Percentiles rank a stretch among this genome's conserved stretches.
These are phyloP conservation scores for Cyaniris semiargus DNA, from an alignment of 2,888 invertebrate genomes.

Conservation along the genomic window DNA sequence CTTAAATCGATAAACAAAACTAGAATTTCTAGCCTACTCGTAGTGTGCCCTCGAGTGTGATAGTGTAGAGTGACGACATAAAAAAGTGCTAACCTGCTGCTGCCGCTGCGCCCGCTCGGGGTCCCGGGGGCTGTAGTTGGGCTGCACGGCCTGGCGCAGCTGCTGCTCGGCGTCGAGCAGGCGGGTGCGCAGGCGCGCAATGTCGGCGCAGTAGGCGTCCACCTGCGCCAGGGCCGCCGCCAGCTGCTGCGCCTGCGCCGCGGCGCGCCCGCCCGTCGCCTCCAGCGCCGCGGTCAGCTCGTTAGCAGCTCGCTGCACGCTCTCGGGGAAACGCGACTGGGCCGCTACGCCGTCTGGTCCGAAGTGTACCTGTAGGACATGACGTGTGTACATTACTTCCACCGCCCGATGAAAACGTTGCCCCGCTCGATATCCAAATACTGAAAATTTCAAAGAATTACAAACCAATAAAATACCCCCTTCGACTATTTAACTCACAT, in stretches of 20 bases:
- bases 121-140: conserved; percentile 90
- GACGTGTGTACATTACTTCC: neutral
- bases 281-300: conserved; percentile 86
- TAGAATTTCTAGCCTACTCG: conserved; percentile 69
- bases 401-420: neutral
- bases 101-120: conserved; percentile 89
- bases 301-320: conserved; percentile 86
- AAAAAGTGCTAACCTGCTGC: conserved; percentile 88
- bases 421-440: neutral
- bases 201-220: conserved; percentile 93
- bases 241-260: conserved; percentile 83
- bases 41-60: conserved; percentile 49
- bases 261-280: conserved; percentile 81
- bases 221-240: conserved; percentile 90
- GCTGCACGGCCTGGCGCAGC: conserved; percentile 89
- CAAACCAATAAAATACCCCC: neutral
- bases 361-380: conserved; percentile 88
- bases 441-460: neutral
- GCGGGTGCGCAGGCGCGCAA: conserved; percentile 90
- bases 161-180: conserved; percentile 94
- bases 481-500: conserved; percentile 79
- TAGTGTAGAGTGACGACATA: conserved; percentile 23
- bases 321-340: conserved; percentile 84
- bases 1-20: conserved; percentile 63
- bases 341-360: conserved; percentile 91